phyloP scores from a whole-genome alignment of 2,113 vertebrate species.

The Semicossyphus pulcher region DNA sequence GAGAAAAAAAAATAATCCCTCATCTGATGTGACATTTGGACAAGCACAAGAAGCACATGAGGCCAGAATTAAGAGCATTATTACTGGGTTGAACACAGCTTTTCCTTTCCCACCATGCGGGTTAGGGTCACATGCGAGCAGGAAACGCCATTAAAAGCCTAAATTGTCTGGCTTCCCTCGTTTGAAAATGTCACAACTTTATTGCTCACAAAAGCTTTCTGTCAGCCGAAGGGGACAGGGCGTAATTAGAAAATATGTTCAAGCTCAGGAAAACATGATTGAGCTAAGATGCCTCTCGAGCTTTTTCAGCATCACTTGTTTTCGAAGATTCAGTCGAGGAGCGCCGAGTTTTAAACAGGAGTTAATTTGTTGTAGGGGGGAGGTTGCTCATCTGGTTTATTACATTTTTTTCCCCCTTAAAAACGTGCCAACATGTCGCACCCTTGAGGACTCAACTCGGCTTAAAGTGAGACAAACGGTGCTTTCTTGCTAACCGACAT shows the following conservation, averaged over 20 bases:
- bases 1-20: constrained; percentile 36
- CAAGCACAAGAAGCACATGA: constrained; percentile 24
- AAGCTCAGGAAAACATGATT: constrained; percentile 65
- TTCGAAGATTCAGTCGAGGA: constrained; percentile 10
- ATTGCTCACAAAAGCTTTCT: constrained; percentile 58
- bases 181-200: constrained; percentile 71
- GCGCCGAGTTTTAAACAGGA: constrained; percentile 22
- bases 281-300: constrained; percentile 52
- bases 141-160: constrained; percentile 45
- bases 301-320: constrained; percentile 44
- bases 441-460: constrained; percentile 2
- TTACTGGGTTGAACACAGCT: constrained; percentile 20
- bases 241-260: constrained; percentile 71
- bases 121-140: constrained; percentile 42
- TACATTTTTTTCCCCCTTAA: not conserved
- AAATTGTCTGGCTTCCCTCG: constrained; percentile 57
- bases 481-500: constrained; percentile 42
- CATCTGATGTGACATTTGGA: constrained; percentile 67
- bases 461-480: constrained; percentile 36
- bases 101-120: constrained; percentile 33
- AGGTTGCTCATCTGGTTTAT: constrained; percentile 10
- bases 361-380: no score
- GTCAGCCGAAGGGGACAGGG: constrained; percentile 56
- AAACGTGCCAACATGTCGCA: not conserved
- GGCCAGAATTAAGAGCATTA: constrained; percentile 42